These are phyloP conservation scores for Hemiscyllium ocellatum DNA, from an alignment of 2,113 vertebrate species.

Conservation along the genomic window DNA sequence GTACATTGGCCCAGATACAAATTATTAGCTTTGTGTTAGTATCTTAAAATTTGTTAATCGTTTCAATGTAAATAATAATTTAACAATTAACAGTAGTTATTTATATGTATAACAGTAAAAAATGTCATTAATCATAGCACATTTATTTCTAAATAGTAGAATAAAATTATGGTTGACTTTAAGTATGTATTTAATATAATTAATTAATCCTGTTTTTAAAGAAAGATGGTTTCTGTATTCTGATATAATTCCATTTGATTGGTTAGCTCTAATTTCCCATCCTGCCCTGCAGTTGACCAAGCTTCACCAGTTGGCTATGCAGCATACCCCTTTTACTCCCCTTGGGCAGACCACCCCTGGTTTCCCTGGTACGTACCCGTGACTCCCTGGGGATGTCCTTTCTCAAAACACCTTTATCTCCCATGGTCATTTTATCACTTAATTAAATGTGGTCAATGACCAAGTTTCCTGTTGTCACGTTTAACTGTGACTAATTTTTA, in stretches of 20 bases:
- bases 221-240: constrained; percentile 77
- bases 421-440: constrained; percentile 69
- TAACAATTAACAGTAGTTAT: constrained; percentile 54
- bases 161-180: constrained; percentile 45
- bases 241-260: constrained; percentile 92
- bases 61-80: constrained; percentile 49
- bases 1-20: constrained; percentile 57
- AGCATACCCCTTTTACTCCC: constrained; percentile 95
- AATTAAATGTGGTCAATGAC: constrained; percentile 60
- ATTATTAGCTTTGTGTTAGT: constrained; percentile 46
- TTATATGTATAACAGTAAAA: constrained; percentile 52
- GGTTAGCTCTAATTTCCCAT: constrained; percentile 96
- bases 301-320: constrained; percentile 98
- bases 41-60: constrained; percentile 46
- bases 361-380: constrained; percentile 97
- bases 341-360: constrained; percentile 96
- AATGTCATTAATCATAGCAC: constrained; percentile 40
- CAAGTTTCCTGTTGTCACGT: constrained; percentile 50
- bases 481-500: constrained; percentile 46
- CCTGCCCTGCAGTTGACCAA: constrained; percentile 98
- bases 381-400: constrained; percentile 80
- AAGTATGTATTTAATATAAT: constrained; percentile 48
- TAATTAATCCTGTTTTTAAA: constrained; percentile 61
- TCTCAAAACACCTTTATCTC: constrained; percentile 71
- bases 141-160: not conserved